Base-by-base conservation (phyloP, 1,140 invertebrate species). In the Lordiphosa mommai region DNA sequence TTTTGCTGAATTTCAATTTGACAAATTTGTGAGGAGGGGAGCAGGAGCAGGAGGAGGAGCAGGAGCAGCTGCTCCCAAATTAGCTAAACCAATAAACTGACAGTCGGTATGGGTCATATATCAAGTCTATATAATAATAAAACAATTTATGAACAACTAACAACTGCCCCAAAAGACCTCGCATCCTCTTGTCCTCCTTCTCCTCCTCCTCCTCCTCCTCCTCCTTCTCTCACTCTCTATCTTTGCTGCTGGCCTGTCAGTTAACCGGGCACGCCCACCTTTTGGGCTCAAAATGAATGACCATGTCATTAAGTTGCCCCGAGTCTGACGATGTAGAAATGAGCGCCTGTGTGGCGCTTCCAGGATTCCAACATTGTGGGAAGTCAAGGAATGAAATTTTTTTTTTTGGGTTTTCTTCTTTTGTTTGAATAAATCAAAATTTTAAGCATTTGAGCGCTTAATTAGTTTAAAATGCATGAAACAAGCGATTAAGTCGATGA, bases 21-120 rank as follows among this genome's bases (percentile, higher is more conserved):
- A 84, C 77, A 84, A 84, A 84, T 84, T 82, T 66, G 20, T 57
- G 10, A 12, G 4, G 4, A 2, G 6, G 49, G 49, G 34, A 48
- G 40, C 34, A 49, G 48, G 43, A 43, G 27, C 60, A 17, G 14
- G 10, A 9, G 13, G 12, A 8, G 38, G 0, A 36, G 10, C 12
- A 27, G n/a, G 47, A 46, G 9, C 50, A 20, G 30, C 17, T 16
- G 48, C 20, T 17, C 10, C 51, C 64, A 84, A 84, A 84, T 84
- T 84, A 84, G 77, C 77, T 84, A 84, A 84, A 85, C 77, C 77
- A 84, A 84, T 84, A 84, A 84, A 85, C 77, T 84, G 77, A 84
- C 79, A 84, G 72, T 41, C 52, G 47, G 50, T 67, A 67, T 63
- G 36, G 55, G 65, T 71, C 65, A 82, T 82, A 82, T 76, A 84